Base-by-base conservation (phyloP, 2,888 invertebrate genomes). In the Falcaria lacertinaria region DNA sequence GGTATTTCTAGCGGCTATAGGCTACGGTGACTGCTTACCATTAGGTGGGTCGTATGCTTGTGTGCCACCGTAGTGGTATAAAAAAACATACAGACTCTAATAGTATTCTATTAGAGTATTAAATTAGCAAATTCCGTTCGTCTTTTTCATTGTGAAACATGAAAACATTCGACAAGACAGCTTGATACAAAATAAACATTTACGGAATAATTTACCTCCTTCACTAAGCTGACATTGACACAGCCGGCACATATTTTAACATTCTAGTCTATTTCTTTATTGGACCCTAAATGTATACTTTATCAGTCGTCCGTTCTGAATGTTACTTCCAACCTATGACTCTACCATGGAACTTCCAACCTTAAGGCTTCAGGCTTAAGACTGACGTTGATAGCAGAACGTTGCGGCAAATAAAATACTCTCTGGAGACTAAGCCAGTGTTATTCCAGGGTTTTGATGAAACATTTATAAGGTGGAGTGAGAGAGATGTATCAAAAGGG, bases 381-480 rank as follows among this genome's bases (percentile, higher is more conserved):
- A 11, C 14, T 15, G 22, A 22, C 14, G 22, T 25, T 13, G 13
- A 22, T 36, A n/a, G 22, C 16, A 14, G 17, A 17, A 13, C 6
- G 13, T n/a, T 22, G 19, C 14, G 19, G 25, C 17, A 37, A 22
- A 25, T 22, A 15, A 42, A 44, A 19, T 33, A 32, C 33, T 25
- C 48, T 43, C 45, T 1, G 32, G 45, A 48, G 48, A 45, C 42
- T 37, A 40, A 15, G 40, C 34, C 43, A 4, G 46, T 42, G 44
- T 48, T 48, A 44, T 48, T 48, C 37, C 22, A 25, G 42, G 41
- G 39, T 25, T n/a, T 36, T 42, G 47, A 52, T 57, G 52, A 54
- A 57, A 57, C 57, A 54, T 57, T 57, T 53, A 57, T 54, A 49
- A 54, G 37, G 7, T 36, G 8, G 8, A n/a, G 19, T 13, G 22